Evolutionary conservation across 2,113 vertebrate genomes (phyloP), one percentile per base, ranked within the genome.

Genomic region (Etheostoma cragini): DNA sequence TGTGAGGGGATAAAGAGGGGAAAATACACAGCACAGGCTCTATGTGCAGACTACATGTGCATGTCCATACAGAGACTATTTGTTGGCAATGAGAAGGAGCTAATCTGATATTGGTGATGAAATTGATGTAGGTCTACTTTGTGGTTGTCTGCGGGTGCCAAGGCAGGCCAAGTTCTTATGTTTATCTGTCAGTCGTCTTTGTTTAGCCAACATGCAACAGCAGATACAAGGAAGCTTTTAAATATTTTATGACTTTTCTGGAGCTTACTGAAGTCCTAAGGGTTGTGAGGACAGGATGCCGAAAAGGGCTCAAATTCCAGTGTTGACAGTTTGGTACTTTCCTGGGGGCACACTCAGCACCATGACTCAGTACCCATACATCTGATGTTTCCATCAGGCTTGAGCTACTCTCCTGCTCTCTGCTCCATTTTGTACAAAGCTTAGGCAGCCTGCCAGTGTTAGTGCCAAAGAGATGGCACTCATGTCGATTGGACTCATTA

Each of bases 1-100:
- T 88, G 71, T 83, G 88, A 89, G 79, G 86, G 90, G 84, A 86
- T 88, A 80, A 87, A 86, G 77, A 84, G 77, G 87, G 85, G 88
- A 71, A 67, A 73, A 81, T 53, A 62, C 73, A 62, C 76, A 81
- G 82, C 68, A 35, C 78, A 67, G 26, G 52, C 78, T 64, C 64
- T 76, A 63, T 82, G 80, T 81, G 78, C 6, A 45, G 57, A 66
- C 49, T 63, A 38, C 17, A 13, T 78, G 30, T 70, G 65, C 50
- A 58, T 30, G 38, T 57, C 33, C 45, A 50, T 66, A 77, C 67
- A 83, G 84, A 81, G 53, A 45, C 56, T 78, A 38, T 78, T 82
- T 89, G 84, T 85, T 82, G 62, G 30, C n/a, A 74, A 30, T 68
- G 38, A 76, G 47, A 64, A 72, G 38, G 33, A 77, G 56, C 35